Percentiles rank a stretch among this genome's conserved stretches.
Conservation (phyloP, 2,888 invertebrate genomes). For the Eumacrocentrus americanus region DNA sequence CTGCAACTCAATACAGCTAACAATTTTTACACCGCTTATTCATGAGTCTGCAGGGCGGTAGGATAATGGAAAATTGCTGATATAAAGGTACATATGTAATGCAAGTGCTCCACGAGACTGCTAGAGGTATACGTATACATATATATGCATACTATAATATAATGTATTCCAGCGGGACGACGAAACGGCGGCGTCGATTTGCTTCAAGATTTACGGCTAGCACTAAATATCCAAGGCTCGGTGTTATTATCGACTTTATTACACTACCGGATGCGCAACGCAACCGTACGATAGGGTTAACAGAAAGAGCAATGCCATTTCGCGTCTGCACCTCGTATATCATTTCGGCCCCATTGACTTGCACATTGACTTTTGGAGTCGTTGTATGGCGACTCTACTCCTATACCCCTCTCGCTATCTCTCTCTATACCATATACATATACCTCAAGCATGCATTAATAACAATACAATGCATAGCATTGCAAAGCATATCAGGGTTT, state of each 20-base stretch:
- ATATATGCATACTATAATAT: slow-evolving; percentile 34
- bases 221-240: slow-evolving; percentile 56
- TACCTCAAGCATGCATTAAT: neutral
- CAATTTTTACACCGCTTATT: too few species aligned
- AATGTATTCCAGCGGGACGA: slow-evolving; percentile 50
- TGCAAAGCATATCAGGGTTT: too few species aligned
- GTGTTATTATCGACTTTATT: slow-evolving; percentile 58
- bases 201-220: slow-evolving; percentile 54
- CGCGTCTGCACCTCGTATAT: slow-evolving; percentile 55
- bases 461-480: slow-evolving; percentile 9
- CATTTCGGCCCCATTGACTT: slow-evolving; percentile 53
- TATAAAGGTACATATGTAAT: neutral
- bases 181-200: slow-evolving; percentile 54
- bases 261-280: slow-evolving; percentile 47
- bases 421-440: neutral
- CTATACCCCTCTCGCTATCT: neutral
- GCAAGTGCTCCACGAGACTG: neutral
- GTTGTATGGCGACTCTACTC: slow-evolving; percentile 10
- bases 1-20: too few species aligned
- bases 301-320: slow-evolving; percentile 52
- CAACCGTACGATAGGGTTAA: slow-evolving; percentile 49
- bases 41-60: neutral
- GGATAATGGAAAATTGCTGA: neutral
- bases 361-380: slow-evolving; percentile 27
- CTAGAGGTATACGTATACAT: neutral